These are phyloP conservation scores for Myotis lucifugus DNA, from an alignment of 2,113 vertebrate species.

Conservation along the genomic window DNA sequence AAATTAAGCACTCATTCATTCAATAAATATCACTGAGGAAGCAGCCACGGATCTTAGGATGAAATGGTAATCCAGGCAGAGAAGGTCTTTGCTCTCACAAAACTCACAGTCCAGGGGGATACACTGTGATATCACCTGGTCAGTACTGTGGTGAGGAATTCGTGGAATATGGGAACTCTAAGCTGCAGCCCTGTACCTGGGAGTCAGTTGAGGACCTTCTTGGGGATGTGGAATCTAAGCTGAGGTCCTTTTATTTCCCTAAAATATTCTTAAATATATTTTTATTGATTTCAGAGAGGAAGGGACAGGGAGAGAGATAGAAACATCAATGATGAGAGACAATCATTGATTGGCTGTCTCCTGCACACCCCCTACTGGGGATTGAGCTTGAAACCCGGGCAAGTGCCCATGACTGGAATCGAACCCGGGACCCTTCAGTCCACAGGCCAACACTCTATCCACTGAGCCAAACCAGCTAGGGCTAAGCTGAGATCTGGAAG, in stretches of 20 bases:
- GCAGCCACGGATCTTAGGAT: neutral
- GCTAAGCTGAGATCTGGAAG: neutral
- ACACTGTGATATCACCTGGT: accelerated
- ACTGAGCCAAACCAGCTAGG: too few relatives aligned
- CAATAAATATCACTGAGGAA: neutral
- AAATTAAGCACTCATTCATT: neutral
- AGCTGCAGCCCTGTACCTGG: neutral
- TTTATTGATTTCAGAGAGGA: too few relatives aligned
- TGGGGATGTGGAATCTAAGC: neutral
- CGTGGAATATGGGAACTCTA: neutral
- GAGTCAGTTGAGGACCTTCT: neutral
- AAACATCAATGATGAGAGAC: too few relatives aligned
- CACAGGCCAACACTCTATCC: too few relatives aligned
- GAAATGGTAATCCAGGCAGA: neutral
- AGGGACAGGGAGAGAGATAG: too few relatives aligned
- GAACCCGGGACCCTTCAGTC: too few relatives aligned
- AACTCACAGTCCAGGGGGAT: neutral
- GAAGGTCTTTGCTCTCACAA: neutral
- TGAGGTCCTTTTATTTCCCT: neutral
- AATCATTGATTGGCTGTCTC: too few relatives aligned
- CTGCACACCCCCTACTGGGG: too few relatives aligned
- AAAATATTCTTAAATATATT: too few relatives aligned
- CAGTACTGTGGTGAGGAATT: accelerated
- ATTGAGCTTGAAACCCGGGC: too few relatives aligned
- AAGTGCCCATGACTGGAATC: too few relatives aligned